A percentile compares a stretch with the other conserved stretches of the same genome.
These are phyloP conservation scores for Hyperoplus immaculatus DNA, from an alignment of 2,797 vertebrate species.

Conservation along the genomic window DNA sequence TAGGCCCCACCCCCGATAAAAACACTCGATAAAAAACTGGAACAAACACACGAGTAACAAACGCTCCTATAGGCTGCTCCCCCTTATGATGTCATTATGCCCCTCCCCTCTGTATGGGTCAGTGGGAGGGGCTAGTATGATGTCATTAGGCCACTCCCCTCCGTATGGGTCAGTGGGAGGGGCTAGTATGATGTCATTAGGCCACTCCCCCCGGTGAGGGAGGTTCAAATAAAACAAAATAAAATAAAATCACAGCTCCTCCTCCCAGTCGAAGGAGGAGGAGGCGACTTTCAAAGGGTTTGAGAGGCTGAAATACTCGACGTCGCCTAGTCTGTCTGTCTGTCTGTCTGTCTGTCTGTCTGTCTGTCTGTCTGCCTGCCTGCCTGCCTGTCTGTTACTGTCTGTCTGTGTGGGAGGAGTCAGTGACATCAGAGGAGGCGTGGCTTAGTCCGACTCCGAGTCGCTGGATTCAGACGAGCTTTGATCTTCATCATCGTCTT, in stretches of 20 bases:
- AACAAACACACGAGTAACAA: conserved; percentile 77
- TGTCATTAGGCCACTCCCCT: background rate
- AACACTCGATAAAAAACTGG: conserved; percentile 64
- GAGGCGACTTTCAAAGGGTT: too few species aligned
- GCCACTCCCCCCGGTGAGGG: too few species aligned
- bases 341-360: too few species aligned
- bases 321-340: too few species aligned
- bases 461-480: conserved; percentile 85
- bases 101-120: background rate
- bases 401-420: conserved; percentile 9
- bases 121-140: conserved; percentile 30
- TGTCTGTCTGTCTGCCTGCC: too few species aligned
- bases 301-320: too few species aligned
- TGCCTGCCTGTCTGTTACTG: too few species aligned
- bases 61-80: conserved; percentile 51
- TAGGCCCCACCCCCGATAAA: conserved; percentile 63
- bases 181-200: conserved; percentile 14
- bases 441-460: conserved; percentile 86
- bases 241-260: too few species aligned
- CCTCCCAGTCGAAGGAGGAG: too few species aligned
- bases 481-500: conserved; percentile 82
- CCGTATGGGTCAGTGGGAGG: conserved; percentile 6
- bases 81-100: conserved; percentile 5
- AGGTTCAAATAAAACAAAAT: too few species aligned
- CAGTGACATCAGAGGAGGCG: conserved; percentile 64